Evolutionary conservation across 1,140 invertebrate genomes (phyloP), one percentile per base, ranked within the genome.

Genomic region (Zaprionus nigranus): DNA sequence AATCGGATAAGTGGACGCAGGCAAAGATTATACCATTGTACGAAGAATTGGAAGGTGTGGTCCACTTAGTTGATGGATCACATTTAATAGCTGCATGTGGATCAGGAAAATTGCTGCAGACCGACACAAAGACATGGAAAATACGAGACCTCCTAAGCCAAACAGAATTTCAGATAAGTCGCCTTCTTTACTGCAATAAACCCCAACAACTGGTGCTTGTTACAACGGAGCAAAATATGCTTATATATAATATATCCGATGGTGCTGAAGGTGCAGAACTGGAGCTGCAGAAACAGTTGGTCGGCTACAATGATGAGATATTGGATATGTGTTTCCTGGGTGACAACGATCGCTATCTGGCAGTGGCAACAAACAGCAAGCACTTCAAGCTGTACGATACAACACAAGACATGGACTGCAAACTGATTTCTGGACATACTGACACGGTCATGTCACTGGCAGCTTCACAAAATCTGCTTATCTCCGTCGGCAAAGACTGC

Each of bases 281-380:
- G 80, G 92, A 93, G 5, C 95, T 95, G 71, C 92, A 94, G 34
- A 98, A 97, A 93, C 97, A 98, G 95, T 95, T 98, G 83, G 94
- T 97, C 79, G 98, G 98, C 20, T 97, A 97, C 88, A 97, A 95
- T 84, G 98, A 99, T 94, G 97, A 99, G 93, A 96, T 99, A 76
- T 93, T 99, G 53, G 98, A 98, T 91, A 93, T 98, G 24, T 95
- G 95, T 67, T 97, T 96, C 88, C 72, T 98, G 62, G 97, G 97
- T 4, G 93, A 95, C 81, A 93, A 95, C 75, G 96, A 97, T 67
- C 94, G 94, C 30, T 95, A 97, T 90, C 88, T 98, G 65, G 97
- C 96, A 26, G 96, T 99, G 12, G 97, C 98, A 17, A 98, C 97
- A 4, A 99, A 99, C 91, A 98, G 97, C 88, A 93, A 93, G 51